Evolutionary conservation across 64 coral and sea anemone species (phyloP).

Genomic region (Montipora efflorescens): DNA sequence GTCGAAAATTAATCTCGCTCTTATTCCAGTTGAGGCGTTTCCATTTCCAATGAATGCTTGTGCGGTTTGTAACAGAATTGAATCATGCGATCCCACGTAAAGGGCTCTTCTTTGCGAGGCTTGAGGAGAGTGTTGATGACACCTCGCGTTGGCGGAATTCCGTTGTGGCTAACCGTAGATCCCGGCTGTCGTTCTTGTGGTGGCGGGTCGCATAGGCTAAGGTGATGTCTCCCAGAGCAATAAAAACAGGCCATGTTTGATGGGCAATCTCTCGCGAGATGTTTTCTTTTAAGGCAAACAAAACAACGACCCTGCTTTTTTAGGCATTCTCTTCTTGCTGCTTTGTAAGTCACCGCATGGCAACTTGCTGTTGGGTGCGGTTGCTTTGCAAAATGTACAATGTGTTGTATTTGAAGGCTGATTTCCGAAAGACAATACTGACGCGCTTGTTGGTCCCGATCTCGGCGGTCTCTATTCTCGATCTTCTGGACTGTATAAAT

Average conservation of each 20-base stretch:
- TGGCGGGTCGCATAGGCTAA: too few relatives aligned
- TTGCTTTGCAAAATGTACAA: too few relatives aligned
- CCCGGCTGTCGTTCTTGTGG: neutral
- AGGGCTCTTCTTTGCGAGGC: neutral
- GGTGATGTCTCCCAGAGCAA: too few relatives aligned
- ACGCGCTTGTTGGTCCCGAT: neutral
- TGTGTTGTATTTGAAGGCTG: too few relatives aligned
- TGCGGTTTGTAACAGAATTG: constrained; percentile 38
- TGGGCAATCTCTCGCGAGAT: too few relatives aligned
- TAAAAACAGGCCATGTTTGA: too few relatives aligned
- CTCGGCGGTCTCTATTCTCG: constrained; percentile 13
- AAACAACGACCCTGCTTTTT: too few relatives aligned
- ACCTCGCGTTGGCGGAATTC: neutral
- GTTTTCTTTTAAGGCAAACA: too few relatives aligned
- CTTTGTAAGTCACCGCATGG: too few relatives aligned
- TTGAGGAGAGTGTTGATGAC: neutral
- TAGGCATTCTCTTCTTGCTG: too few relatives aligned
- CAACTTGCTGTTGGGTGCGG: too few relatives aligned
- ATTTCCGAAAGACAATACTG: too few relatives aligned
- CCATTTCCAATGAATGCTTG: constrained; percentile 4
- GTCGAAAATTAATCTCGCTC: constrained; percentile 52
- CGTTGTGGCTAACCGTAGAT: neutral
- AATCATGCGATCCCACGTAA: constrained; percentile 8
- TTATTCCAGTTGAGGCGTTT: neutral
- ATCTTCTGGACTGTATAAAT: constrained; percentile 38